phyloP scores from a whole-genome alignment of 1,140 invertebrate genomes.

The Brachystomella parvula region DNA sequence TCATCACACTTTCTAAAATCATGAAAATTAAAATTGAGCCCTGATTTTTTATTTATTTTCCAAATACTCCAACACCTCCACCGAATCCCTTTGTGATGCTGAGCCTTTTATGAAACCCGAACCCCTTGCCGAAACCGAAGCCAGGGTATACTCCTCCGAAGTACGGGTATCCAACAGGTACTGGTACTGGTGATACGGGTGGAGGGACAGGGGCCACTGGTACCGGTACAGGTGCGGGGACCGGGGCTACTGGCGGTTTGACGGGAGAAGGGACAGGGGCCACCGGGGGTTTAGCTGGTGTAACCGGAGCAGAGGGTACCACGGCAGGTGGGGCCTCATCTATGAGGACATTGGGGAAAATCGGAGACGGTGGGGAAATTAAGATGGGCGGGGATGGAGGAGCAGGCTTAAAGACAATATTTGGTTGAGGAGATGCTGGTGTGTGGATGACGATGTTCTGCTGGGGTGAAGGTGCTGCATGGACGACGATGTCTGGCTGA shows the following conservation, averaged over 20 bases:
- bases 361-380: neutral
- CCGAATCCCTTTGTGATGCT: neutral
- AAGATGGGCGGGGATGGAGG: slow-evolving; percentile 4
- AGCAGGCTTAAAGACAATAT: slow-evolving; percentile 2
- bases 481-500: neutral
- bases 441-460: neutral
- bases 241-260: neutral
- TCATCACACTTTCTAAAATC: no score
- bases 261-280: neutral
- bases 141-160: neutral
- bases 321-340: neutral
- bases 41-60: no score
- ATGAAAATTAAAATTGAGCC: no score
- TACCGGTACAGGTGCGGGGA: neutral
- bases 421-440: neutral
- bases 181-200: slow-evolving; percentile 1
- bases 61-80: no score
- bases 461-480: neutral
- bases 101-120: slow-evolving; percentile 12
- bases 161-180: neutral
- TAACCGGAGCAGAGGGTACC: neutral
- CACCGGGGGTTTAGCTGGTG: neutral
- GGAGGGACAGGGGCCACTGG: slow-evolving; percentile 10
- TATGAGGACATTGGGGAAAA: neutral
- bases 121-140: slow-evolving; percentile 20